Base-by-base conservation (phyloP, 2,888 invertebrate species). In the Phaonia tiefii region DNA sequence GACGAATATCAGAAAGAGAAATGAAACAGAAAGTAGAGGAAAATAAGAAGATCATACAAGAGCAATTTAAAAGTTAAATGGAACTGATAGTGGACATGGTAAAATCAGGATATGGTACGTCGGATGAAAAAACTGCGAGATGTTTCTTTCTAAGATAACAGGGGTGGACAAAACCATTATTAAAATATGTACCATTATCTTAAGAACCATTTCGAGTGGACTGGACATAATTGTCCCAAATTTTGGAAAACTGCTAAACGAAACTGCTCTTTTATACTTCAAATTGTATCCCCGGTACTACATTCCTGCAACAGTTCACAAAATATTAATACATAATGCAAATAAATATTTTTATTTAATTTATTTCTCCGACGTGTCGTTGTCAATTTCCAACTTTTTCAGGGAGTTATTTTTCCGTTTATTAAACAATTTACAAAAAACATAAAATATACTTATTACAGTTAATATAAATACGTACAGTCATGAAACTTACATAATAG, bases 181-280 rank as follows among this genome's bases (percentile, higher is more conserved):
- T 49, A n/a, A 49, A 49, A n/a, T 17, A 17, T n/a, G n/a, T 49
- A 17, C 17, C 49, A 49, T 49, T 17, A 15, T 49, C 49, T 49
- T 49, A 49, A 17, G 49, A 49, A 49, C 49, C 49, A 11, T 49
- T 17, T 49, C 49, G 1, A 17, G 49, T 49, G 17, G 49, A 17
- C 49, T 17, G 49, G n/a, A 11, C 15, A 49, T 49, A 15, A 49
- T 17, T 49, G 49, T 49, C 15, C n/a, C 49, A 49, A 49, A 49
- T 49, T 49, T 49, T 49, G 17, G 15, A 49, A 4, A 49, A n/a
- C 17, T 49, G n/a, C 17, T 17, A 49, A 49, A n/a, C n/a, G 17
- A 49, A 49, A 49, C 49, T 49, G 17, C 49, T 17, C 15, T 49
- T 49, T 49, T 49, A 49, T 49, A 49, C 49, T 49, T 49, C 17